phyloP scores from a whole-genome alignment of 2,113 vertebrate genomes.

The Otis tarda region DNA sequence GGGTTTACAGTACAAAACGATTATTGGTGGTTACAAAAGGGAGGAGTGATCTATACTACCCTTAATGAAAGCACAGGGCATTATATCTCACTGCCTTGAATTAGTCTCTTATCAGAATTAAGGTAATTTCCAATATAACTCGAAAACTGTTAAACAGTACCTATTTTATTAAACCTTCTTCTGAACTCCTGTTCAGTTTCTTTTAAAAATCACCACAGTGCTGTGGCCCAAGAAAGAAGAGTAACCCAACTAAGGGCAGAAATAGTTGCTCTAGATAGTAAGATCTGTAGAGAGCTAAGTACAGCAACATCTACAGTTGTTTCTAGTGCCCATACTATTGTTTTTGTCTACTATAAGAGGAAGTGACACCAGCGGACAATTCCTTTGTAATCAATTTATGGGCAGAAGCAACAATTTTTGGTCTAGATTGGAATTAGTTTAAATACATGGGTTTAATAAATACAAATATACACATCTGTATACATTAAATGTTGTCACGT shows the following conservation, averaged over 20 bases:
- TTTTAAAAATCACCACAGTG: slow-evolving; percentile 66
- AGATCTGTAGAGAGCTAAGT: slow-evolving; percentile 39
- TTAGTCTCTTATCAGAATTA: slow-evolving; percentile 18
- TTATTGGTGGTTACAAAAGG: slow-evolving; percentile 51
- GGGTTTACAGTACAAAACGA: slow-evolving; percentile 49
- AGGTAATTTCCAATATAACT: slow-evolving; percentile 26
- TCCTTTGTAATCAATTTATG: slow-evolving; percentile 47
- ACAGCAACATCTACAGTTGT: slow-evolving; percentile 59
- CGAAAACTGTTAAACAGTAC: slow-evolving; percentile 18
- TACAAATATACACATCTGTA: slow-evolving; percentile 76
- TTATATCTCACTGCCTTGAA: slow-evolving; percentile 32
- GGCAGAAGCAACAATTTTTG: slow-evolving; percentile 64
- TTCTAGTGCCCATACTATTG: slow-evolving; percentile 43
- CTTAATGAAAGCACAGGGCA: slow-evolving; percentile 20
- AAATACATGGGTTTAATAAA: slow-evolving; percentile 73
- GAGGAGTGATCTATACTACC: slow-evolving; percentile 45
- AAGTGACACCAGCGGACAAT: slow-evolving; percentile 15
- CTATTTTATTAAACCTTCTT: slow-evolving; percentile 43
- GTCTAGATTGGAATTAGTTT: slow-evolving; percentile 59
- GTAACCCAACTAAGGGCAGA: slow-evolving; percentile 27
- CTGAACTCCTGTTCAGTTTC: slow-evolving; percentile 44
- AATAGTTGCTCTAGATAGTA: slow-evolving; percentile 29
- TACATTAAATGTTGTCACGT: slow-evolving; percentile 71
- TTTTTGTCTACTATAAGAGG: not conserved
- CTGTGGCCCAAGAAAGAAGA: slow-evolving; percentile 46